phyloP scores from a whole-genome alignment of 2,888 invertebrate genomes.

The Dynastes hyllus region DNA sequence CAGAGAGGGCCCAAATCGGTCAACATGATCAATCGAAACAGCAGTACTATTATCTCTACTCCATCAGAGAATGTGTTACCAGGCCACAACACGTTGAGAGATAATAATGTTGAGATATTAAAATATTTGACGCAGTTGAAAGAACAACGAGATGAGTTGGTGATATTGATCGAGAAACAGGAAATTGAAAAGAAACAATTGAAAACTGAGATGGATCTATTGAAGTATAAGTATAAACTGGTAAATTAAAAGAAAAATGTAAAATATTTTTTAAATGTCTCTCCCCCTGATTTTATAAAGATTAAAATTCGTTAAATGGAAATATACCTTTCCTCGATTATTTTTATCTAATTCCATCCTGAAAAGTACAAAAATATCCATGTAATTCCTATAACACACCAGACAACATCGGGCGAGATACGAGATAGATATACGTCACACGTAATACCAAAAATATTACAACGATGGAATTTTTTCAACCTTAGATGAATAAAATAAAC shows the following conservation, averaged over 20 bases:
- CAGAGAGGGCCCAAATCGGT: too few species aligned
- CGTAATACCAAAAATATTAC: slow-evolving; percentile 1
- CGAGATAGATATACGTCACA: not conserved
- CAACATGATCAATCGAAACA: not conserved
- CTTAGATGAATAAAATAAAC: too few species aligned
- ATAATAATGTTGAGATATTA: slow-evolving; percentile 64
- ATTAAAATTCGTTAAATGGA: too few species aligned
- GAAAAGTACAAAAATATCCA: too few species aligned
- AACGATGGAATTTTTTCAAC: too few species aligned
- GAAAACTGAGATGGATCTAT: slow-evolving; percentile 64
- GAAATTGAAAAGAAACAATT: slow-evolving; percentile 63
- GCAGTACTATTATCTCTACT: not conserved
- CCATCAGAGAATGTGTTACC: not conserved
- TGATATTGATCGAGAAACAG: slow-evolving; percentile 63
- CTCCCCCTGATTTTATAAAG: too few species aligned
- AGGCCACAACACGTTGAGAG: slow-evolving; percentile 54
- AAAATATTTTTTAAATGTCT: too few species aligned
- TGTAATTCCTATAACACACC: too few species aligned
- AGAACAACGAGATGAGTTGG: slow-evolving; percentile 63
- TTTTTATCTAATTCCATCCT: too few species aligned
- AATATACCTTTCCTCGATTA: too few species aligned
- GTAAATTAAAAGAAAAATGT: slow-evolving; percentile 55
- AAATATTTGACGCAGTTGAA: slow-evolving; percentile 62
- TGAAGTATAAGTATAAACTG: slow-evolving; percentile 65
- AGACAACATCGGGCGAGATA: too few species aligned